These are phyloP conservation scores for Callimorpha dominula DNA, from an alignment of 2,888 invertebrate genomes.

Conservation along the genomic window DNA sequence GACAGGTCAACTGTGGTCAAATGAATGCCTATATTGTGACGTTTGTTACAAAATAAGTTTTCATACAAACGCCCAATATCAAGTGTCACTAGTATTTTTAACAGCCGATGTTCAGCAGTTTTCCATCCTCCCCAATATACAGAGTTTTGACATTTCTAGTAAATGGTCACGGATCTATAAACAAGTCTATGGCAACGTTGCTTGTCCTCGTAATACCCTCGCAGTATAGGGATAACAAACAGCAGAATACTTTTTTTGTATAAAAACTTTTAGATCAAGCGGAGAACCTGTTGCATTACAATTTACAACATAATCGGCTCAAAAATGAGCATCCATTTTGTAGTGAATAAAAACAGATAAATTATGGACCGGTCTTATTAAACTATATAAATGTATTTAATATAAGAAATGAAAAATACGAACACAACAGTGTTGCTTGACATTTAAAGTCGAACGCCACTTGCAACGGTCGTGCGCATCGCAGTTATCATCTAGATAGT, in stretches of 20 bases:
- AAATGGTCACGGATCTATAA: not conserved
- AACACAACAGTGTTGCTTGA: slow-evolving; percentile 40
- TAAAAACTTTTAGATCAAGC: not conserved
- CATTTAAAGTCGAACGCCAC: slow-evolving; percentile 38
- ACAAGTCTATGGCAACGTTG: not conserved
- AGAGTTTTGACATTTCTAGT: not conserved
- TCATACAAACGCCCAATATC: too few relatives aligned
- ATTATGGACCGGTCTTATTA: slow-evolving; percentile 34
- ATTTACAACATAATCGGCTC: not conserved
- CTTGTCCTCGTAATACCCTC: not conserved
- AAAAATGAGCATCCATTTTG: not conserved
- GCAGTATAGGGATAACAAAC: not conserved
- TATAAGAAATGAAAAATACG: slow-evolving; percentile 37
- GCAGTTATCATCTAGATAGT: slow-evolving; percentile 3
- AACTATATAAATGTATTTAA: slow-evolving; percentile 38
- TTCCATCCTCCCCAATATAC: too few relatives aligned
- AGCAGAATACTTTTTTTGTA: not conserved
- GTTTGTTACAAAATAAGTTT: too few relatives aligned
- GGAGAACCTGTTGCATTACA: not conserved
- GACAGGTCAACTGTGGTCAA: too few relatives aligned
- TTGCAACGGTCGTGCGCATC: slow-evolving; percentile 31
- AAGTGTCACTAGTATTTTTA: too few relatives aligned
- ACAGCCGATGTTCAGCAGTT: too few relatives aligned
- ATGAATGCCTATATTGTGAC: too few relatives aligned
- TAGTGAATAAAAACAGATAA: slow-evolving; percentile 17